These are phyloP conservation scores for Graptemys geographica DNA, from an alignment of 2,797 vertebrate species.

Conservation along the genomic window DNA sequence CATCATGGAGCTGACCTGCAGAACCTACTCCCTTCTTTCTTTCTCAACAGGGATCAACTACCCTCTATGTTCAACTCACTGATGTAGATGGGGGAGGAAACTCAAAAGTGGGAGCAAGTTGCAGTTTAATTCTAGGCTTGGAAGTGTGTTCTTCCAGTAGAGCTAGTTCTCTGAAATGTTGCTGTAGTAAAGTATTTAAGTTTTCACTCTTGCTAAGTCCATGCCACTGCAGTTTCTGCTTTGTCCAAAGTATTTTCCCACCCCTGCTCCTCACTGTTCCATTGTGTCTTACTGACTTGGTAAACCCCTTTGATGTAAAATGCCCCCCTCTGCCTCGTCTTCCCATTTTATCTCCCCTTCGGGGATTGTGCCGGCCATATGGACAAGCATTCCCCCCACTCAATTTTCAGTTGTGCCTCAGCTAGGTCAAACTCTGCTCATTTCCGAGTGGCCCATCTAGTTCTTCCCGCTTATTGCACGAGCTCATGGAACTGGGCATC, in stretches of 20 bases:
- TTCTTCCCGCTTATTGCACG: background rate
- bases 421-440: background rate
- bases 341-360: background rate
- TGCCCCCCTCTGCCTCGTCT: background rate
- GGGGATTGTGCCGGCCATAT: background rate
- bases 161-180: background rate
- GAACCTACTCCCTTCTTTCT: background rate
- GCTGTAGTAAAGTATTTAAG: background rate
- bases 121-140: background rate
- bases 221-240: background rate
- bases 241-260: background rate
- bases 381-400: background rate
- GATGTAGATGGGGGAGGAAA: background rate
- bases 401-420: background rate
- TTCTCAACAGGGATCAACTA: background rate
- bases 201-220: background rate
- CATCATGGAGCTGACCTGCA: background rate
- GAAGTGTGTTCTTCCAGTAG: background rate
- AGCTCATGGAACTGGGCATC: background rate
- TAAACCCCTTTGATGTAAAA: background rate
- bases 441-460: background rate
- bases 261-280: background rate
- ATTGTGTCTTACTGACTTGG: background rate
- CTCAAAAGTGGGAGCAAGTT: background rate
- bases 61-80: background rate